Evolutionary conservation across 2,113 vertebrate species (phyloP), one percentile per base, ranked within the genome.

Genomic region (Dasypus novemcinctus): DNA sequence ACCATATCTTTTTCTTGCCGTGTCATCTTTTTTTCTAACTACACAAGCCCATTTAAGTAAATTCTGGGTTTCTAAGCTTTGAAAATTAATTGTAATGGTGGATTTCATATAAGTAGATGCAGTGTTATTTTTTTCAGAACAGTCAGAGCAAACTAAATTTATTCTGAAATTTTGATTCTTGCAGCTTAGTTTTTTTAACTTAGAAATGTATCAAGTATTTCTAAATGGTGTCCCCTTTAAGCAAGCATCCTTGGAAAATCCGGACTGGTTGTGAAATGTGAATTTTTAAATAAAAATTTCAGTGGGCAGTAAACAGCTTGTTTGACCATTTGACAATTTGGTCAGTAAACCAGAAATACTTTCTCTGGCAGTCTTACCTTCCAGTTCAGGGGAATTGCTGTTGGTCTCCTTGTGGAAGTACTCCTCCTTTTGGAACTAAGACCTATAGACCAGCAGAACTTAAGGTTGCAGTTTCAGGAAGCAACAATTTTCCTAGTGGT

Each of bases 251-350:
- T 46, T 59, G 90, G 66, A 89, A 95, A 94, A 96, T 97, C 43
- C 84, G 43, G 61, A 74, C 64, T 78, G 54, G 33, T 96, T 97
- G 75, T 97, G 96, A 98, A 97, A 97, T 97, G 85, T 87, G 61
- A 46, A 74, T 95, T 97, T 96, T 96, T 93, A 96, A 96, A 92
- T 93, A 95, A 97, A 96, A 95, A 82, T 84, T 87, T 91, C 96
- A 95, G 68, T 87, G 82, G 87, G 87, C 94, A 97, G 71, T 93
- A 97, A 98, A 96, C 93, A 95, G 69, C 74, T 96, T 94, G 33
- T 64, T 95, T 97, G 82, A 78, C 76, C 9, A 90, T 69, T 93
- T 93, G 83, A 81, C 83, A 90, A 74, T 15, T 54, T 36, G 52
- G n/a, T 71, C 85, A 71, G 18, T 72, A 31, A 57, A 57, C 17